Evolutionary conservation across 2,888 invertebrate species (phyloP), one percentile per base, ranked within the genome.

Genomic region (Ischnura elegans): DNA sequence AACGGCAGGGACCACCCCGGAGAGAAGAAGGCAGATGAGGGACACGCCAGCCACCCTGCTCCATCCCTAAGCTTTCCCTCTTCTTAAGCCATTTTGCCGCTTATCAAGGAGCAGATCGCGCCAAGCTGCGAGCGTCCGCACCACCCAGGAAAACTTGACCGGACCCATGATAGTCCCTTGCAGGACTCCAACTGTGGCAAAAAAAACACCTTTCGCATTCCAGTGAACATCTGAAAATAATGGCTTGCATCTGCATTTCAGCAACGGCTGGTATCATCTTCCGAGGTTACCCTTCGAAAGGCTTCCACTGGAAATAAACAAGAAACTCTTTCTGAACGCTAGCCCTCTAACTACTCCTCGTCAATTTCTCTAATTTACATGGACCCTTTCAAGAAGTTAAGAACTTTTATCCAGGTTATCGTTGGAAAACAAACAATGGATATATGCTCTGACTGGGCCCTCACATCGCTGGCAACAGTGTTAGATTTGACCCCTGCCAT

Each of bases 21-120:
- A 76, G 76, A 76, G 61, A 61, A 51, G 76, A 76, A 36, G 76
- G 76, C 76, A 76, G 29, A 76, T 76, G 29, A 76, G 29, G 76
- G 36, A 29, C 76, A 76, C 36, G 10, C 76, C 76, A 2, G 0
- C 36, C 76, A 36, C 8, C 76, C 36, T 25, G 6, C 25, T 61
- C 21, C 25, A 21, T 61, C 61, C n/a, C 61, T 21, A 25, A 13
- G 25, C 76, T 36, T 61, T 76, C 13, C 36, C 16, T 36, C 76
- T 76, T 36, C 10, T 3, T 36, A 13, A 13, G 76, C 76, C 36
- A 29, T 36, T 25, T 29, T 25, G 76, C 76, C 29, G 36, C 76
- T 36, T 76, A 76, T 76, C 76, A 36, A 76, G 8, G 76, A n/a
- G 76, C 51, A 29, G 29, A 76, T 76, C 76, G 29, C 76, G 13